Evolutionary conservation across 1,140 invertebrate species (phyloP).

Genomic region (Tetragonula clypearis): DNA sequence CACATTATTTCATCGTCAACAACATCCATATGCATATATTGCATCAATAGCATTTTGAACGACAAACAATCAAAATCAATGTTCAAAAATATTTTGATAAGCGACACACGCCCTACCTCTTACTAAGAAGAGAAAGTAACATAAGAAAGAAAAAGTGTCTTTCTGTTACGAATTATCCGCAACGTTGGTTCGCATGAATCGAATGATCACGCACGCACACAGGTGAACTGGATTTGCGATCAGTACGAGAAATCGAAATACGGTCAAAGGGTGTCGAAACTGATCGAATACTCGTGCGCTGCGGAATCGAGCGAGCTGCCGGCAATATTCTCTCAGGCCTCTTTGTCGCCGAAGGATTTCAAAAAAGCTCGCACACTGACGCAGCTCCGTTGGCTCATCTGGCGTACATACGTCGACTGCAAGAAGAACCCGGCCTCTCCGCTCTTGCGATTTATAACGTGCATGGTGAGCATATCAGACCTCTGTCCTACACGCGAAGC

Average conservation of each 20-base stretch:
- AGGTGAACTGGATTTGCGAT: conserved; percentile 80
- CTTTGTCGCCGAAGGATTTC: conserved; percentile 58
- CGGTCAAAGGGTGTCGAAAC: conserved; percentile 70
- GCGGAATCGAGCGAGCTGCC: conserved; percentile 19
- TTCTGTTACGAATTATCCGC: too few species aligned
- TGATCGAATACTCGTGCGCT: conserved; percentile 65
- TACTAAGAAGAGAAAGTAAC: not conserved
- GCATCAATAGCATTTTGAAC: too few species aligned
- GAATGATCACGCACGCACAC: not conserved
- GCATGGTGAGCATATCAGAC: conserved; percentile 81
- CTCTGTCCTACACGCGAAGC: not conserved
- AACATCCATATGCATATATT: too few species aligned
- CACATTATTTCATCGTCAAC: too few species aligned
- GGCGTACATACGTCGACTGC: conserved; percentile 84
- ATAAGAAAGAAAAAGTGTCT: not conserved
- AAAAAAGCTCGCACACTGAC: conserved; percentile 79
- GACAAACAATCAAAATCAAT: too few species aligned
- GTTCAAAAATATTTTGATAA: too few species aligned
- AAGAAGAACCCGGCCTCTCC: conserved; percentile 83
- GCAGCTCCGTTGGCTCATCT: conserved; percentile 82
- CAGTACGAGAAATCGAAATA: conserved; percentile 81
- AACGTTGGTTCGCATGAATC: not conserved
- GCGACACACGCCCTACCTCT: too few species aligned
- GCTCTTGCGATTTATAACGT: conserved; percentile 83
- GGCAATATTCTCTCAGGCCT: conserved; percentile 57